Evolutionary conservation across 2,888 invertebrate species (phyloP), one percentile per base, ranked within the genome.

Genomic region (Lottia scabra): DNA sequence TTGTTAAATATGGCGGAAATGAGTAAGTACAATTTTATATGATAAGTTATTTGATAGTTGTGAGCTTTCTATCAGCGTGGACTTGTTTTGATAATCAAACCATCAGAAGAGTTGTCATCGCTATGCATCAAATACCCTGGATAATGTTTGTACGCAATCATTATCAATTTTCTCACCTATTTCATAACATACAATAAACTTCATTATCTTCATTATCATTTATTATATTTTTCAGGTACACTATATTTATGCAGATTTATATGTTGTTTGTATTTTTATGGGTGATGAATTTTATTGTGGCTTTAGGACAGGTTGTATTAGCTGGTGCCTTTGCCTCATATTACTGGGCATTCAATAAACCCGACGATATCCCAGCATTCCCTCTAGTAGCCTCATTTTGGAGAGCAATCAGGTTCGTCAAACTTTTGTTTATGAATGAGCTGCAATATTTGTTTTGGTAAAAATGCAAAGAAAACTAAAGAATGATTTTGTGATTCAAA

Each of bases 261-360:
- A 84, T 87, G 81, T 75, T 89, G 65, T 90, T 90, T 78, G 88
- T 89, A 88, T 83, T 87, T 87, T 94, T 98, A 84, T 99, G 98
- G 99, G 90, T 94, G 15, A 92, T 94, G 87, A 97, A 96, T 90
- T 99, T 98, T 89, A 92, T 97, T 67, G 93, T 95, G 23, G 96
- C 23, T 91, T 95, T 75, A 23, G 94, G 95, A 10, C 95, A 98
- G 88, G 96, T 98, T 95, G 94, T 96, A 75, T 91, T 99, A 64
- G 97, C 98, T 48, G 76, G 92, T 16, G 90, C 92, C 0, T 92
- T 92, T 80, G 89, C 90, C 45, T 87, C 89, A 2, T 98, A 97
- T 95, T 98, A 98, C 89, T 98, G 97, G 97, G 96, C 98, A 0
- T 95, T 94, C 85, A 92, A 94, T 77, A 92, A 92, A 80, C 87